Evolutionary conservation across 2,888 invertebrate genomes (phyloP).

Genomic region (Calliphora vomitoria): DNA sequence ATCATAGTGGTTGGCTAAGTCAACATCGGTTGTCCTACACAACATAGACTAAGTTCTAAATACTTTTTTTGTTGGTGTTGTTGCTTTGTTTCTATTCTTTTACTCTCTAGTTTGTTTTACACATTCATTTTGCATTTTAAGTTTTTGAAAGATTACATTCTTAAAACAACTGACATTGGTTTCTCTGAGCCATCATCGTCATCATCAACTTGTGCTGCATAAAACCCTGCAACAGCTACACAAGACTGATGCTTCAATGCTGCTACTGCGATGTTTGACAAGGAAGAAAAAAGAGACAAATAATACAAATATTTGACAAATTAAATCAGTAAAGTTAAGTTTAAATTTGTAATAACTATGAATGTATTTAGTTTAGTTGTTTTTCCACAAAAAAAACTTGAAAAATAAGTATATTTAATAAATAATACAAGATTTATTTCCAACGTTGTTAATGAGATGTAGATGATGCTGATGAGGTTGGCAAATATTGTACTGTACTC

Average conservation of each 20-base stretch:
- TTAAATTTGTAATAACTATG: constrained; percentile 68
- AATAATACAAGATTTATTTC: constrained; percentile 20
- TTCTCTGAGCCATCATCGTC: constrained; percentile 54
- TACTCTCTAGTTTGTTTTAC: constrained; percentile 41
- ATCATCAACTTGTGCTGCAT: not conserved
- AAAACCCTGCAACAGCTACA: not conserved
- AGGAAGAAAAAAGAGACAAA: not conserved
- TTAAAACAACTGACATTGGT: constrained; percentile 75
- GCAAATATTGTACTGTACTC: constrained; percentile 36
- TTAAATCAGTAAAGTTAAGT: constrained; percentile 72
- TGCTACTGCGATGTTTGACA: not conserved
- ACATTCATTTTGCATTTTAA: constrained; percentile 69
- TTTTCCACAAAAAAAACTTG: not conserved
- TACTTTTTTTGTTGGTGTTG: constrained; percentile 1
- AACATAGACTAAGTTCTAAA: constrained; percentile 56
- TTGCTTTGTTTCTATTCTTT: not conserved
- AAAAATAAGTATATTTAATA: not conserved
- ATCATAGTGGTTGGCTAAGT: constrained; percentile 42
- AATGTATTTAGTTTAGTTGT: constrained; percentile 40
- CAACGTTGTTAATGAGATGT: constrained; percentile 68
- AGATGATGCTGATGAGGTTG: constrained; percentile 15
- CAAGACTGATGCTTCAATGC: not conserved
- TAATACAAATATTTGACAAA: constrained; percentile 72
- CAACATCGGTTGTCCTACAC: constrained; percentile 52
- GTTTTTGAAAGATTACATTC: constrained; percentile 77